Evolutionary conservation across 92 coral and sea anemone species (phyloP).

Genomic region (Epizoanthus ramosus): DNA sequence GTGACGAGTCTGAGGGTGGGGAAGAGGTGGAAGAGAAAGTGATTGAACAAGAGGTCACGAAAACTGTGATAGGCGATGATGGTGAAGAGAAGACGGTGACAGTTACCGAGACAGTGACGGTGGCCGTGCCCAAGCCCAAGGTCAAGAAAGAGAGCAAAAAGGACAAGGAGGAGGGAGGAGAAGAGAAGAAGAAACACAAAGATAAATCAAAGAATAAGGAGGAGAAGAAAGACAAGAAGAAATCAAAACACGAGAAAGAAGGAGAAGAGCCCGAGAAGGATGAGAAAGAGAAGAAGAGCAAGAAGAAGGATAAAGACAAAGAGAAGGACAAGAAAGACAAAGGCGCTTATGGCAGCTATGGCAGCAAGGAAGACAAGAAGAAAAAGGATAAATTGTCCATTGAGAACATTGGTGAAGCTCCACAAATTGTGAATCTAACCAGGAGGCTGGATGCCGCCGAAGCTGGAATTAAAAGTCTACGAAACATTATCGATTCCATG

Average conservation of each 20-base stretch:
- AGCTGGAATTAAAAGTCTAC: constrained; percentile 79
- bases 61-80: constrained; percentile 77
- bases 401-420: constrained; percentile 66
- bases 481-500: constrained; percentile 88
- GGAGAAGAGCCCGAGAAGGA: constrained; percentile 59
- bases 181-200: constrained; percentile 45
- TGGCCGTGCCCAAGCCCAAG: constrained; percentile 64
- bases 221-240: constrained; percentile 50
- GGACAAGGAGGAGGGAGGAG: constrained; percentile 51
- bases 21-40: constrained; percentile 74
- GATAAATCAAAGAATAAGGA: constrained; percentile 68
- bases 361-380: constrained; percentile 65
- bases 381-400: constrained; percentile 58
- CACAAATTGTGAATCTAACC: constrained; percentile 71
- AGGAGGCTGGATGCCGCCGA: constrained; percentile 84
- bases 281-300: constrained; percentile 59
- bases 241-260: constrained; percentile 33
- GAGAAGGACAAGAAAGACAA: constrained; percentile 31
- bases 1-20: constrained; percentile 27
- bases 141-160: constrained; percentile 65
- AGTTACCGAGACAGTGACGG: constrained; percentile 64
- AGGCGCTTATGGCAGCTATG: constrained; percentile 48
- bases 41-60: constrained; percentile 77
- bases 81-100: constrained; percentile 83
- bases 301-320: constrained; percentile 55